Conservation (phyloP, 2,888 invertebrate genomes). For the Tridacna gigas region DNA sequence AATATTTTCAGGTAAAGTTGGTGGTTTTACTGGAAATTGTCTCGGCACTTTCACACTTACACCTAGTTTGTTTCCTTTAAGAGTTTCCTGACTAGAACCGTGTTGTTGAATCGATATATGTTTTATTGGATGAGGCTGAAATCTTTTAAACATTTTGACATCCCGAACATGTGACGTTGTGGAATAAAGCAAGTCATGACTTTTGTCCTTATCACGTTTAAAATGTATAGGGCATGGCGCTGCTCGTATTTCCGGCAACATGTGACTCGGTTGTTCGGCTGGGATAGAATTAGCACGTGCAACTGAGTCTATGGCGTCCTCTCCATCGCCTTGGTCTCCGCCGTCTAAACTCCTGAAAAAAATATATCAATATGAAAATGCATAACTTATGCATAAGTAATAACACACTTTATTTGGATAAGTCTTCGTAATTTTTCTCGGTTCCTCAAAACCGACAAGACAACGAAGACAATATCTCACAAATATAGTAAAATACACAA, state of each 20-base stretch:
- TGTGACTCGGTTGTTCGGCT: conserved; percentile 50
- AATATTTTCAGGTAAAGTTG: conserved; percentile 65
- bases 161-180: conserved; percentile 51
- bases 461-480: too few species aligned
- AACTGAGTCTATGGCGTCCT: conserved; percentile 70
- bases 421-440: too few species aligned
- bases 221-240: conserved; percentile 71
- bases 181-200: conserved; percentile 43
- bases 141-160: conserved; percentile 37
- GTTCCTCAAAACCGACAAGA: too few species aligned
- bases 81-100: conserved; percentile 35
- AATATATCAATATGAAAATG: background rate
- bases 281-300: conserved; percentile 69
- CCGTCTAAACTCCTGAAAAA: conserved; percentile 69
- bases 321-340: conserved; percentile 48
- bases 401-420: too few species aligned
- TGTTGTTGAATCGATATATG: conserved; percentile 46
- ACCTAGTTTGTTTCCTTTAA: conserved; percentile 36
- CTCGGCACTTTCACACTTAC: conserved; percentile 58
- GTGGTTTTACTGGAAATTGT: conserved; percentile 53
- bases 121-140: conserved; percentile 48
- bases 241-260: conserved; percentile 71
- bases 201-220: conserved; percentile 56
- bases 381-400: too few species aligned
- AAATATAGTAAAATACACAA: too few species aligned